Percentiles rank a stretch among this genome's conserved stretches.
Evolutionary conservation across 2,113 vertebrate genomes (phyloP).

Genomic region (Lepus americanus): DNA sequence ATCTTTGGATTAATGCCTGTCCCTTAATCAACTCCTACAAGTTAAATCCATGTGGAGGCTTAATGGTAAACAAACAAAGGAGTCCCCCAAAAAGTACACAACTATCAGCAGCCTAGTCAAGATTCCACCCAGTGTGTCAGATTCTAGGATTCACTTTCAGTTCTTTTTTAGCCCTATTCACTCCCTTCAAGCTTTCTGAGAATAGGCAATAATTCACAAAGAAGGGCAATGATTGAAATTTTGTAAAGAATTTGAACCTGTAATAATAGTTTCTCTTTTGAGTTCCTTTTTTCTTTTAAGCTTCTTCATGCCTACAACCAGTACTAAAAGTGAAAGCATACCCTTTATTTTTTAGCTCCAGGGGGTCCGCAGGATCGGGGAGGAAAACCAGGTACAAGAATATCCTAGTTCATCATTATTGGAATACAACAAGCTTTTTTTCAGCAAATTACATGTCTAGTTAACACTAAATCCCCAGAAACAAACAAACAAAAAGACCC

Average conservation of each 20-base stretch:
- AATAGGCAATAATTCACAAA: background rate
- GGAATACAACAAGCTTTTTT: background rate
- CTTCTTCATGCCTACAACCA: background rate
- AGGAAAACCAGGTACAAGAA: background rate
- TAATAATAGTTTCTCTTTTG: background rate
- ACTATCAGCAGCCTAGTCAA: background rate
- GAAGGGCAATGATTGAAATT: background rate
- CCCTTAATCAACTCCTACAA: background rate
- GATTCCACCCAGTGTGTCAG: background rate
- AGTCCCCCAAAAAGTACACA: background rate
- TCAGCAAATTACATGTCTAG: background rate
- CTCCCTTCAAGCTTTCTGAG: rapidly evolving
- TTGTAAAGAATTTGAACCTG: background rate
- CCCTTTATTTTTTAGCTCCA: background rate
- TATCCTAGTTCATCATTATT: background rate
- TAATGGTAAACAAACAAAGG: background rate
- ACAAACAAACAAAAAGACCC: background rate
- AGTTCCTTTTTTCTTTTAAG: constrained; percentile 12
- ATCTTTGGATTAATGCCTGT: background rate
- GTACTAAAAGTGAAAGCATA: background rate
- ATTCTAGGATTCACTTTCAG: background rate
- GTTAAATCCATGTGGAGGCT: background rate
- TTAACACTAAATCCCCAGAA: background rate
- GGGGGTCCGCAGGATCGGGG: background rate
- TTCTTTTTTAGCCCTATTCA: background rate